phyloP scores from a whole-genome alignment of 1,140 invertebrate genomes.

The Asobara japonica region DNA sequence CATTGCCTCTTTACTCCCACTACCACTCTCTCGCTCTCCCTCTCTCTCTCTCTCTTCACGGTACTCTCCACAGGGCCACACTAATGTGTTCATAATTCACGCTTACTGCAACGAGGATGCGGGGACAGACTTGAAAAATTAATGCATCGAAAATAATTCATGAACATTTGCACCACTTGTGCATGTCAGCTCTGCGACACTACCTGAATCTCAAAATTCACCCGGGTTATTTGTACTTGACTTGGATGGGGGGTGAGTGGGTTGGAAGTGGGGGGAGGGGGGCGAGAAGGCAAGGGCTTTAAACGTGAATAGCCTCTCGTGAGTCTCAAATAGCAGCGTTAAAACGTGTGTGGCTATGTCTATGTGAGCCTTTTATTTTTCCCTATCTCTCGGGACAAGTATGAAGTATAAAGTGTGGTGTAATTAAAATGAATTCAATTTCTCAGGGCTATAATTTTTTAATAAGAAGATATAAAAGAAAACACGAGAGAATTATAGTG shows the following conservation, averaged over 20 bases:
- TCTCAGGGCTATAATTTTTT: too few species aligned
- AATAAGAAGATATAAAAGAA: too few species aligned
- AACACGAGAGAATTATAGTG: too few species aligned
- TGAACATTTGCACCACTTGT: constrained; percentile 30
- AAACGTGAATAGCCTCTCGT: too few species aligned
- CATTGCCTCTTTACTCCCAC: background rate
- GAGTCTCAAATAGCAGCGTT: too few species aligned
- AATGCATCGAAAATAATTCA: constrained; percentile 38
- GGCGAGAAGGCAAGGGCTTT: too few species aligned
- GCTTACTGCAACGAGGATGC: constrained; percentile 36
- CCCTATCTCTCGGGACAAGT: too few species aligned
- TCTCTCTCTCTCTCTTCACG: background rate
- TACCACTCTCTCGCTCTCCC: background rate
- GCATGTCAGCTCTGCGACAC: constrained; percentile 9
- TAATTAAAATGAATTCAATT: too few species aligned
- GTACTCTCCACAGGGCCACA: constrained; percentile 21
- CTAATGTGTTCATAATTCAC: constrained; percentile 45
- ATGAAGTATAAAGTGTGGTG: too few species aligned
- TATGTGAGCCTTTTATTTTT: too few species aligned
- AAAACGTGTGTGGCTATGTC: too few species aligned
- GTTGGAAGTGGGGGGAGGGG: too few species aligned
- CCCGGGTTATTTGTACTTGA: background rate
- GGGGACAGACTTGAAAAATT: constrained; percentile 38
- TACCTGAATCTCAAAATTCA: background rate
- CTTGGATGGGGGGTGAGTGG: background rate